Base-by-base conservation (phyloP, 2,888 invertebrate species). In the Fragum whitleyi region DNA sequence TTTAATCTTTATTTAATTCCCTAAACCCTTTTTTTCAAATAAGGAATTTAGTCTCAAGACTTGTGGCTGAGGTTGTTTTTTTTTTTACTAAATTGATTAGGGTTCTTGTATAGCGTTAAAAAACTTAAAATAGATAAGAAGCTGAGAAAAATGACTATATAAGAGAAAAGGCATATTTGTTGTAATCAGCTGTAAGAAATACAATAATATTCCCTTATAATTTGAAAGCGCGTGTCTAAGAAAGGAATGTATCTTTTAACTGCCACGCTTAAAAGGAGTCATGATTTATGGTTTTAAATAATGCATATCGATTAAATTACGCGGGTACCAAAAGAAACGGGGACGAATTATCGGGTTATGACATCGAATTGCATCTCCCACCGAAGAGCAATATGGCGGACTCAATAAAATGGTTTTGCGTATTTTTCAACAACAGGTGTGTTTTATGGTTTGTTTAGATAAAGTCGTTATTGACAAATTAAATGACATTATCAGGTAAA, bases 321-420 rank as follows among this genome's bases (percentile, higher is more conserved):
- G 5, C 26, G 14, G 32, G 61, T 28, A 61, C 61, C 14, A 61
- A 26, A 11, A 61, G 26, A 32, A 29, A 61, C 32, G 29, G 32
- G 28, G 61, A 32, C 32, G 32, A 32, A 61, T 61, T 14, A 29
- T 61, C 29, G 7, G 29, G 2, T 32, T 14, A 29, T 61, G 61
- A 23, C 61, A 61, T 32, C 61, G 32, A 61, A 61, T n/a, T n/a
- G 57, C 26, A 57, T 57, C 57, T 57, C 57, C 57, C 3, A 36
- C 29, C 29, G 61, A 32, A 61, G 61, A 61, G 29, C 61, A 61
- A 61, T 28, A 61, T 61, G 61, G 61, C 61, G n/a, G 61, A 29
- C 19, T n/a, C 2, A 26, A 51, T 51, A 14, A 16, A 3, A 36
- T 6, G 9, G 32, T 36, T 36, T 6, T 6, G 9, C 3, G 9